Evolutionary conservation across 2,888 invertebrate genomes (phyloP).

Genomic region (Netelia virgata): DNA sequence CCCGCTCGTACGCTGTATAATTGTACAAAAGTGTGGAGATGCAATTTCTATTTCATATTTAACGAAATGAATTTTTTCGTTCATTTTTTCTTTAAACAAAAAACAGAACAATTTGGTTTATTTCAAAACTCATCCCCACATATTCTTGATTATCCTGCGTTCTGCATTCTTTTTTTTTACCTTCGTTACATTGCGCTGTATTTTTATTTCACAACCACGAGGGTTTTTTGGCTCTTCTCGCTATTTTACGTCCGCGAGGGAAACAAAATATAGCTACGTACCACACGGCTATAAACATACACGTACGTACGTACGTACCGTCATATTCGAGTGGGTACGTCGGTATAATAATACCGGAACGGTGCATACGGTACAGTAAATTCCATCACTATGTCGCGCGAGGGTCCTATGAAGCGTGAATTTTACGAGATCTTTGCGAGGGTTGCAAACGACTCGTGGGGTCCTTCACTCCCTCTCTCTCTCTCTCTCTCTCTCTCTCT

Average conservation of each 20-base stretch:
- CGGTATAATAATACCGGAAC: neutral
- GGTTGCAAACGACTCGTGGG: slow-evolving; percentile 11
- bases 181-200: neutral
- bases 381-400: slow-evolving; percentile 22
- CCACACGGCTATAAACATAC: neutral
- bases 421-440: slow-evolving; percentile 27
- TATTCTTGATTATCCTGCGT: neutral
- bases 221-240: neutral
- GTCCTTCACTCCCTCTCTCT: neutral
- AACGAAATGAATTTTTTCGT: no score
- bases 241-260: neutral
- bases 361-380: slow-evolving; percentile 23
- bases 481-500: neutral
- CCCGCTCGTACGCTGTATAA: no score
- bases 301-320: neutral
- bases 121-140: no score
- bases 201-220: neutral
- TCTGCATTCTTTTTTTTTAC: neutral
- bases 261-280: neutral
- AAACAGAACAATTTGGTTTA: no score
- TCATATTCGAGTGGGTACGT: slow-evolving; percentile 8
- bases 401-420: slow-evolving; percentile 14
- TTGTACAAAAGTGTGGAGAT: no score
- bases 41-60: no score
- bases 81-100: no score